Conservation (phyloP, 2,888 invertebrate species). For the Ophion ventricosus region DNA sequence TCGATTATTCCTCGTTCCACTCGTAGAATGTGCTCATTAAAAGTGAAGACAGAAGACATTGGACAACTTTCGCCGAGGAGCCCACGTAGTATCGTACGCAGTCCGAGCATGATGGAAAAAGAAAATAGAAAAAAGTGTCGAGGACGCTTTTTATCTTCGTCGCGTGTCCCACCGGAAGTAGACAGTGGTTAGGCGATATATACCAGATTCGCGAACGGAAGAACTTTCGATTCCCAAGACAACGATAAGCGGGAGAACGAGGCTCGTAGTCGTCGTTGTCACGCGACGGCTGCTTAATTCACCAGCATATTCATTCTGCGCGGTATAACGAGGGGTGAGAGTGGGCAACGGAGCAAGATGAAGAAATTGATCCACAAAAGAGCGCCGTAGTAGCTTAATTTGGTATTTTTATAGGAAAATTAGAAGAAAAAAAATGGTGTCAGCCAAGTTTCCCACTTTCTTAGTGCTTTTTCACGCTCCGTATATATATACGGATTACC, state of each 20-base stretch:
- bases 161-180: constrained; percentile 4
- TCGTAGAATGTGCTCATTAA: too few relatives aligned
- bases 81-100: constrained; percentile 6
- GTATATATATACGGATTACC: constrained; percentile 8
- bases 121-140: constrained; percentile 9
- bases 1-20: too few relatives aligned
- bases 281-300: constrained; percentile 32
- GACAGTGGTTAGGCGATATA: constrained; percentile 26
- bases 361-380: constrained; percentile 2
- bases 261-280: constrained; percentile 37
- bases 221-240: constrained; percentile 62
- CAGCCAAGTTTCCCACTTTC: background rate
- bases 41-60: background rate
- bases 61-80: constrained; percentile 11
- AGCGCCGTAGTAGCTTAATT: background rate
- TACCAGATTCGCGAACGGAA: constrained; percentile 45
- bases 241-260: constrained; percentile 50
- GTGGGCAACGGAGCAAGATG: background rate
- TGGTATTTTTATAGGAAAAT: constrained; percentile 16
- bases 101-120: background rate
- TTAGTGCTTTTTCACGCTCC: constrained; percentile 8
- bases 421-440: constrained; percentile 5
- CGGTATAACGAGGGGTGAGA: constrained; percentile 22
- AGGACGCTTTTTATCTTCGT: constrained; percentile 14
- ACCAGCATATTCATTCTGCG: constrained; percentile 27